These are phyloP conservation scores for Epistrophe eligans DNA, from an alignment of 2,888 invertebrate genomes.

Conservation along the genomic window DNA sequence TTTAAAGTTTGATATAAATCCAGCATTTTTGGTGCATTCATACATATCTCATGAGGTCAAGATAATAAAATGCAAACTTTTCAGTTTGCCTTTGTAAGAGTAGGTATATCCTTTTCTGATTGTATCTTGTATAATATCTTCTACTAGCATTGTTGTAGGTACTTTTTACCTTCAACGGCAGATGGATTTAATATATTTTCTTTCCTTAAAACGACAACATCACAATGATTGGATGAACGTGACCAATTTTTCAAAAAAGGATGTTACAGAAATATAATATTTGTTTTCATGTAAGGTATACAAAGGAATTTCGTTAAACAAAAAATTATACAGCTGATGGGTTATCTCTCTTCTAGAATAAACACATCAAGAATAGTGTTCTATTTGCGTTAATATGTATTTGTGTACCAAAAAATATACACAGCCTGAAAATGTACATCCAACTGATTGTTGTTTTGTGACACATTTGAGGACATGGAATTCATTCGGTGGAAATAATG, in stretches of 20 bases:
- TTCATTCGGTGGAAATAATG: conserved; percentile 31
- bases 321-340: conserved; percentile 3
- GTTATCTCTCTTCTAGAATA: neutral
- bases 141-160: neutral
- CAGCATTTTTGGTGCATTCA: no score
- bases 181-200: conserved; percentile 32
- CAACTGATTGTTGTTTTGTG: conserved; percentile 44
- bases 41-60: no score
- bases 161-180: conserved; percentile 1
- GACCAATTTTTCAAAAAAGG: conserved; percentile 53
- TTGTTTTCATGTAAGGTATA: neutral
- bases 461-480: conserved; percentile 43
- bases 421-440: conserved; percentile 5
- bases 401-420: neutral
- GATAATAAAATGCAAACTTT: no score
- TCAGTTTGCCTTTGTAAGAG: no score
- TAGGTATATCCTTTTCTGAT: no score
- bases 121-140: no score
- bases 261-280: neutral
- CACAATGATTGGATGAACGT: conserved; percentile 55
- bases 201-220: conserved; percentile 32
- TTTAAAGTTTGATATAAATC: no score
- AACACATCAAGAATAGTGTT: conserved; percentile 3
- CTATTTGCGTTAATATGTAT: conserved; percentile 6
- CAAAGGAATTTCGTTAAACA: neutral